These are phyloP conservation scores for Cebus imitator DNA, from an alignment of 2,113 vertebrate genomes.

Conservation along the genomic window DNA sequence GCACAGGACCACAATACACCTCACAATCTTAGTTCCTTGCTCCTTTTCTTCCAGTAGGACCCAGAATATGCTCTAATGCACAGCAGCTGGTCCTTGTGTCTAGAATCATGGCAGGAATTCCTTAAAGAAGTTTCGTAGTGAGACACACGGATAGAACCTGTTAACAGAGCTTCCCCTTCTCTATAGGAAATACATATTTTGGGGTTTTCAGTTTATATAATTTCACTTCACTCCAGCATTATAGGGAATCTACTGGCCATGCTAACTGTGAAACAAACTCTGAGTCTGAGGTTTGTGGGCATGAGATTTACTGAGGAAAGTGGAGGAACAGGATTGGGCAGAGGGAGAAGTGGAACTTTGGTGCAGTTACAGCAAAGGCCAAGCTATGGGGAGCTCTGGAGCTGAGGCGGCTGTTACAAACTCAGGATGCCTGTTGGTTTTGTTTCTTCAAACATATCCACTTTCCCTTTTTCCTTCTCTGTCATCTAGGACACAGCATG, in stretches of 20 bases:
- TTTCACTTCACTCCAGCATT: neutral
- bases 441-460: too few species aligned
- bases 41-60: neutral
- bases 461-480: too few species aligned
- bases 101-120: neutral
- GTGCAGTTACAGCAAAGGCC: neutral
- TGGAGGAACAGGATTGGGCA: neutral
- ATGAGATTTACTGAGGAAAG: neutral
- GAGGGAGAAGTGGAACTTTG: neutral
- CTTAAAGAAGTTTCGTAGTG: neutral
- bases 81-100: neutral
- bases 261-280: neutral
- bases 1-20: neutral
- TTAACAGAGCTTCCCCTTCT: neutral
- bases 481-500: too few species aligned
- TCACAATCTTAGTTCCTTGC: too few species aligned
- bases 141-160: neutral
- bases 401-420: too few species aligned
- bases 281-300: neutral
- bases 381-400: accelerated
- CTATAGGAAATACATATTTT: neutral
- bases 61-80: neutral
- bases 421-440: too few species aligned
- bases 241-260: too few species aligned
- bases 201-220: neutral